Percentiles rank a stretch among this genome's conserved stretches.
These are phyloP conservation scores for Melospiza georgiana DNA, from an alignment of 2,113 vertebrate genomes.

Conservation along the genomic window DNA sequence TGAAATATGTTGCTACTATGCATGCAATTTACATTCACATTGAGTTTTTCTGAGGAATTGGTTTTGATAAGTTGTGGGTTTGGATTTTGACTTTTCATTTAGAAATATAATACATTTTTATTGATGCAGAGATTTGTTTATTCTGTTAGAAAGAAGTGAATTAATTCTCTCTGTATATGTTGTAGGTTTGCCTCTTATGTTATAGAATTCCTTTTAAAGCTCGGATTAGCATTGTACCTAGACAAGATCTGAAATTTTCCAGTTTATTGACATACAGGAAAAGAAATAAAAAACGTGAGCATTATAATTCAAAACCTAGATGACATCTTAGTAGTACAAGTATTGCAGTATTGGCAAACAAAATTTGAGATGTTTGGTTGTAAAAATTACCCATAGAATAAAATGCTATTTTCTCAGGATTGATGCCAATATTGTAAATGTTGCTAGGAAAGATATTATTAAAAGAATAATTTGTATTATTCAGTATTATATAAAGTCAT, in stretches of 20 bases:
- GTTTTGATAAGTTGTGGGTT: background rate
- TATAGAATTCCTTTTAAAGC: background rate
- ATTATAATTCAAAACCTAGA: background rate
- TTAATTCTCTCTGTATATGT: background rate
- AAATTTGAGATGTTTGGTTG: background rate
- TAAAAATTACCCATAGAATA: background rate
- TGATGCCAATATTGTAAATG: background rate
- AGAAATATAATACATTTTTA: background rate
- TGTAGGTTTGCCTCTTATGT: background rate
- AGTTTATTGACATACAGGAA: background rate
- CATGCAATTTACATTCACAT: background rate
- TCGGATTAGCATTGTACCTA: slow-evolving; percentile 5
- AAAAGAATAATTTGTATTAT: background rate
- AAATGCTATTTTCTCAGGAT: background rate
- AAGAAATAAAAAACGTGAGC: slow-evolving; percentile 29
- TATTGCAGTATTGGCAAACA: background rate
- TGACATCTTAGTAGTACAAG: background rate
- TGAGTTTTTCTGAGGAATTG: background rate
- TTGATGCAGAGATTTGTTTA: slow-evolving; percentile 18
- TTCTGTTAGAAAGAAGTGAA: slow-evolving; percentile 7
- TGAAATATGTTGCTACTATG: background rate
- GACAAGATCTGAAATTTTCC: slow-evolving; percentile 16
- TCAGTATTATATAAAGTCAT: background rate
- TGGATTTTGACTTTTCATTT: background rate
- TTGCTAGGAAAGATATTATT: background rate